Evolutionary conservation across 2,888 invertebrate genomes (phyloP), one percentile per base, ranked within the genome.

Genomic region (Tryphoninae sp.): DNA sequence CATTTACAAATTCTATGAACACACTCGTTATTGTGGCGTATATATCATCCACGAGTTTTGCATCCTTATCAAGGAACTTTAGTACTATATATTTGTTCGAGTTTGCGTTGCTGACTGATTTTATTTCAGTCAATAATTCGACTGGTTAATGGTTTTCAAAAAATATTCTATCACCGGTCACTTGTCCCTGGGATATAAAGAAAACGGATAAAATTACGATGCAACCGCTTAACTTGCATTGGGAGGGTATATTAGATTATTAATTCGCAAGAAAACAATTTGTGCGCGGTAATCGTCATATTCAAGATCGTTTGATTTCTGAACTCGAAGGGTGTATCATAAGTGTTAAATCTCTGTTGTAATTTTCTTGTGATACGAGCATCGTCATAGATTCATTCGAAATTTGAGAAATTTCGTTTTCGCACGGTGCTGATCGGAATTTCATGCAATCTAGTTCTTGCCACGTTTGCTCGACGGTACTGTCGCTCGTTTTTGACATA

Each of bases 381-480:
- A 76, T 61, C n/a, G 64, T 59, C 22, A 80, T 65, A 2, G 80
- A 71, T 62, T 75, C 71, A 19, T 65, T 59, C n/a, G 80, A 53
- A 19, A 76, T 78, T 59, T 78, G 74, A 55, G 81, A 81, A 19
- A 83, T 73, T 40, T 78, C 59, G 45, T 80, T 78, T 19, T 82
- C 82, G 23, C 71, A 73, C 62, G 33, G 62, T 42, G 23, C 65
- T 61, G 49, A 42, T 78, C 59, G 33, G 80, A 83, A 73, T 80
- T 86, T 87, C 7, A 83, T 62, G 65, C 74, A 84, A 83, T 81
- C 78, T 51, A 83, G 73, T 53, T 87, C 79, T 26, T 82, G 78
- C 86, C 85, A 86, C 45, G 82, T 13, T 62, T 61, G 83, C 71
- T 67, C 76, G 53, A 76, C 42, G 13, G 53, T 13, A 13, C 8